Evolutionary conservation across 2,888 invertebrate species (phyloP).

Genomic region (Ypsolopha scabrella): DNA sequence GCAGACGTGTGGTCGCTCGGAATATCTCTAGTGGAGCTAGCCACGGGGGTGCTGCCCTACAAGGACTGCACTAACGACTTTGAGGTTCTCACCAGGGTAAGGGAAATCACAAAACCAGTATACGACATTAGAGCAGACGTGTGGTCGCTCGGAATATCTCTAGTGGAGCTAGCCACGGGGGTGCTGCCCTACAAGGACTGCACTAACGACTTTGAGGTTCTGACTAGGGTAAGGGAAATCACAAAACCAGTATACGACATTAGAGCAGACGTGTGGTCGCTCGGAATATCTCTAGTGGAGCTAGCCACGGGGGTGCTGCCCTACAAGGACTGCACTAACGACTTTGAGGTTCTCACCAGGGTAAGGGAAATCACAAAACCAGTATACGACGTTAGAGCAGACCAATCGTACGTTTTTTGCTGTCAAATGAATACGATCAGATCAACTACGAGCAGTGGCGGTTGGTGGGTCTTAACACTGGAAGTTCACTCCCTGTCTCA

Average conservation of each 20-base stretch:
- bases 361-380: constrained; percentile 55
- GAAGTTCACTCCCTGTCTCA: too few species aligned
- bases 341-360: constrained; percentile 96
- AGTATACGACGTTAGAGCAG: constrained; percentile 92
- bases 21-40: constrained; percentile 95
- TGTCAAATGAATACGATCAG: too few species aligned
- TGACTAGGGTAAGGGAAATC: constrained; percentile 78
- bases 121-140: constrained; percentile 97
- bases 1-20: constrained; percentile 99
- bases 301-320: constrained; percentile 97
- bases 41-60: constrained; percentile 96
- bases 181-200: constrained; percentile 95
- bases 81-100: constrained; percentile 91
- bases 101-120: constrained; percentile 52
- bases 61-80: constrained; percentile 97
- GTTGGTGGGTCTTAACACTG: too few species aligned
- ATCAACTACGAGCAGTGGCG: too few species aligned
- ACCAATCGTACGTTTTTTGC: too few species aligned
- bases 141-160: constrained; percentile 97
- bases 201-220: constrained; percentile 97
- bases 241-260: constrained; percentile 78
- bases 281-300: constrained; percentile 96
- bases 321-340: constrained; percentile 93
- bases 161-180: constrained; percentile 97
- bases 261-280: constrained; percentile 98